phyloP scores from a whole-genome alignment of 2,113 vertebrate species.

The Brienomyrus longianalis region DNA sequence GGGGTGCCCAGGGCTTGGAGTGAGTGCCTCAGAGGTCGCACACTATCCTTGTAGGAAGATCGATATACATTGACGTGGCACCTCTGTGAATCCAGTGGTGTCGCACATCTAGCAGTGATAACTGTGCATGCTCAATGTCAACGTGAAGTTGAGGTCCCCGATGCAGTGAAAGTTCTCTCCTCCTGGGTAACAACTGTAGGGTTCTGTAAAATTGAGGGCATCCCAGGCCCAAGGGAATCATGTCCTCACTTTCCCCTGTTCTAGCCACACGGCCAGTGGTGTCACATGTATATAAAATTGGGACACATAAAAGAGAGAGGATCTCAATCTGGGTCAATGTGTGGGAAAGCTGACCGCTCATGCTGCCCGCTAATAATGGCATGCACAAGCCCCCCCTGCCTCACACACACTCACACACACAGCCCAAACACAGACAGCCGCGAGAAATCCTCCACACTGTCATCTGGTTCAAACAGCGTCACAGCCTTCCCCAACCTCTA shows the following conservation, averaged over 20 bases:
- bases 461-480: constrained; percentile 32
- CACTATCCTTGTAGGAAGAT: neutral
- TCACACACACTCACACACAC: neutral
- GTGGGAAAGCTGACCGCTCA: neutral
- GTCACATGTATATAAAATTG: neutral
- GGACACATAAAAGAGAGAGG: neutral
- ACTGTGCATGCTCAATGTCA: neutral
- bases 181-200: neutral
- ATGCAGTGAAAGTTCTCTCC: neutral
- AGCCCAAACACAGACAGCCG: neutral
- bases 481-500: constrained; percentile 26
- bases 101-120: neutral
- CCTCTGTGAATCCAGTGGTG: neutral
- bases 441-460: constrained; percentile 9
- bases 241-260: neutral
- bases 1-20: neutral
- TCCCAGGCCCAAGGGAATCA: neutral
- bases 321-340: constrained; percentile 3
- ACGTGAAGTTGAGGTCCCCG: neutral
- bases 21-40: neutral
- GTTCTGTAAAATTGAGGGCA: neutral
- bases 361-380: neutral
- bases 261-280: neutral
- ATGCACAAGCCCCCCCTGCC: neutral
- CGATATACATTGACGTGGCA: neutral